Evolutionary conservation across 2,888 invertebrate genomes (phyloP), one percentile per base, ranked within the genome.

Genomic region (Allolobophora icterica): DNA sequence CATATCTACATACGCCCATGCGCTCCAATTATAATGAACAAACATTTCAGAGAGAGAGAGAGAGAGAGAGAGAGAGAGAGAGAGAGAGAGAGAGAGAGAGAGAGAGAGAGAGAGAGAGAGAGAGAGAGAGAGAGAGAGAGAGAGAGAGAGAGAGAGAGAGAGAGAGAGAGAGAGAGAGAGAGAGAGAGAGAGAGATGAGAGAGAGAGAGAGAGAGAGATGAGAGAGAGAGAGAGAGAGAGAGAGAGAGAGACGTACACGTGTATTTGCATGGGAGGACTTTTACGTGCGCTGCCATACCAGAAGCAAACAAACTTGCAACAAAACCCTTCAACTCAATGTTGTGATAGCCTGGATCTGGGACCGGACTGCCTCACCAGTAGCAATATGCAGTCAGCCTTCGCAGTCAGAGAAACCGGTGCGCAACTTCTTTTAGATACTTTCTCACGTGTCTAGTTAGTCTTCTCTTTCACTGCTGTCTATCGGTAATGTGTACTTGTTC

Each of bases 281-380:
- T n/a, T 71, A n/a, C n/a, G 71, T 71, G n/a, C 71, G 30, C 8
- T 71, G 8, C 71, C 30, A n/a, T 71, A 1, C n/a, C 71, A 8
- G 71, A n/a, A 71, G 71, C 71, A 71, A 71, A 71, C n/a, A 71
- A 71, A n/a, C n/a, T 30, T n/a, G 71, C 71, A 71, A 71, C 71
- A n/a, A n/a, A 71, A 71, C 30, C 71, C 71, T 71, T 71, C 71
- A 30, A 6, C n/a, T 71, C 71, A 71, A 71, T 71, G n/a, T 71
- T n/a, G 8, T 71, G n/a, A 71, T 71, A 71, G 71, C n/a, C 71
- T 71, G 71, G n/a, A n/a, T 17, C 11, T 71, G 71, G 19, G 52
- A 17, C 71, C 71, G n/a, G 71, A 71, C n/a, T 24, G 24, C 2
- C 58, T 58, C 17, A 0, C 17, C 71, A n/a, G 30, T 71, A n/a